Evolutionary conservation across 2,113 vertebrate genomes (phyloP), one percentile per base, ranked within the genome.

Genomic region (Corythornis vintsioides): DNA sequence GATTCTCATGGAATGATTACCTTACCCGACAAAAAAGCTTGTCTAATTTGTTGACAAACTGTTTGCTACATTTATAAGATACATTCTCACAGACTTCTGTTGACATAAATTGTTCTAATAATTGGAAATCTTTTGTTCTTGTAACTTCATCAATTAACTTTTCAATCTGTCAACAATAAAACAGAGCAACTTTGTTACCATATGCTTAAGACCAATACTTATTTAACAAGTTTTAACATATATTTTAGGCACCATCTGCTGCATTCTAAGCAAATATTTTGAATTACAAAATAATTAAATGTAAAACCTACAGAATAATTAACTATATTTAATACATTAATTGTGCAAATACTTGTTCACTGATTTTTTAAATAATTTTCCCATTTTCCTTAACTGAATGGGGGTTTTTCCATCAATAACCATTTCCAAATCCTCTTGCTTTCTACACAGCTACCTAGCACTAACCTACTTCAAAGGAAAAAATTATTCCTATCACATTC

Each of bases 21-120:
- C 95, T 97, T 97, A 99, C 99, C 98, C 66, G 97, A 92, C 93
- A 97, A 11, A 99, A 94, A 77, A 99, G 97, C 95, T 97, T 98
- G 95, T 99, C 98, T 95, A 99, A 73, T 96, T 99, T 99, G 92
- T 90, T 97, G 45, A 98, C 85, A 94, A 99, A 98, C 52, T 98
- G 98, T 84, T 98, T 98, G 85, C 98, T 99, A 91, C 98, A 99
- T 96, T 98, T 98, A 76, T 98, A 89, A 65, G 86, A 91, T 45
- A 91, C 65, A 29, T 89, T 94, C 86, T 97, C 97, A 95, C 61
- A 72, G 75, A 85, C 77, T 74, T 98, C 97, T 45, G 75, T 96
- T 96, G 98, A 96, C 89, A 99, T 86, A 91, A 98, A 98, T 13
- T 79, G 57, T 90, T 98, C 97, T 91, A 99, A 95, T 53, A 92